Base-by-base conservation (phyloP, 2,113 vertebrate genomes). In the Carollia perspicillata region DNA sequence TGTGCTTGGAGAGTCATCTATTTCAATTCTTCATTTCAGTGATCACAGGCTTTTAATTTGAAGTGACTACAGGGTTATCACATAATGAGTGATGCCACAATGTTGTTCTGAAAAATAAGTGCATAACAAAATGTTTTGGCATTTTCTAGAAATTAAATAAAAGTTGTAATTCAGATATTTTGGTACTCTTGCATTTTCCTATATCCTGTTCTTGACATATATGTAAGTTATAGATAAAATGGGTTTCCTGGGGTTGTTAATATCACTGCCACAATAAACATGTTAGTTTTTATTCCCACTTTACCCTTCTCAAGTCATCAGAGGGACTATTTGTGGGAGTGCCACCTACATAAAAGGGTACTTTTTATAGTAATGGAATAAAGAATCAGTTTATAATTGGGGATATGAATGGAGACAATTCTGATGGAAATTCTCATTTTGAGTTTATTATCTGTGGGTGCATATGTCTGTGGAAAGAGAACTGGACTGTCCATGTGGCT, bases 71-170 rank as follows among this genome's bases (percentile, higher is more conserved):
- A 65, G 16, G 28, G 14, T 85, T 17, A 53, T 90, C 17, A 74
- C 26, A 35, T 26, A 88, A 69, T 60, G 8, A 84, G 7, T 35
- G 5, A 95, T 47, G 14, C 53, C 37, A 63, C 20, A 69, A 37
- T 28, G 79, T 74, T 51, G 0, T 23, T 94, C 23, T 58, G 35
- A 22, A 69, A 11, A 65, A 71, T 53, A 77, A 40, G 13, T 69
- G 8, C 42, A 33, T 33, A 53, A 66, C 6, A 63, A 74, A 74
- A 88, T 60, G 10, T 0, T 78, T 3, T 66, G 6, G 14, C 90
- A 74, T 75, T 75, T 93, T 63, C n/a, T 63, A 5, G 11, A 42
- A 51, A 30, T 72, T 49, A 53, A 93, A 55, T 72, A 78, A 35
- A 28, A 81, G 8, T 35, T 68, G 3, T 87, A 17, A 44, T 63